These are phyloP conservation scores for Epicauta chinensis DNA, from an alignment of 1,140 invertebrate species.

Conservation along the genomic window DNA sequence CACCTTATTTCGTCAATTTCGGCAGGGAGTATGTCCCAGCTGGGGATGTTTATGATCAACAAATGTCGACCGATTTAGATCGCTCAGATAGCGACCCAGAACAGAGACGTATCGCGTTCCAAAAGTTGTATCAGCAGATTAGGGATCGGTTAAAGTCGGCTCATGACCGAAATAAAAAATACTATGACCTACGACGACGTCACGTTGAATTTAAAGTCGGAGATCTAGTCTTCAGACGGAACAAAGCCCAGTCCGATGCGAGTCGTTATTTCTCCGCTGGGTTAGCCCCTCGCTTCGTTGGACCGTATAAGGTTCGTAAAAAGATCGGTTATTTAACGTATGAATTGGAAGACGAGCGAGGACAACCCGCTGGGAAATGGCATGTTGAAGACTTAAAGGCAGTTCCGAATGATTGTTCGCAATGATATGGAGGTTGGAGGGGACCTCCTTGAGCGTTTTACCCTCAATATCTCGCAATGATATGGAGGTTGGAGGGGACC, in stretches of 20 bases:
- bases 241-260: not conserved
- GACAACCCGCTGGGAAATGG: not conserved
- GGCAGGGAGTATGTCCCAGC: not conserved
- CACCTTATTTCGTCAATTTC: conserved; percentile 23
- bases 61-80: not conserved
- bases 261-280: not conserved
- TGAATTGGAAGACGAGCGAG: not conserved
- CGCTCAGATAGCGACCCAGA: too few relatives aligned
- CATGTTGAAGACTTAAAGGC: not conserved
- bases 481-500: not conserved
- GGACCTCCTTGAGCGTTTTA: not conserved
- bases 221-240: not conserved
- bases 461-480: too few relatives aligned
- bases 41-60: not conserved
- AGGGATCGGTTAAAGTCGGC: not conserved
- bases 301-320: conserved; percentile 6
- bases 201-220: not conserved
- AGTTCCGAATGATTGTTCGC: not conserved
- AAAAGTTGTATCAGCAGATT: not conserved
- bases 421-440: not conserved
- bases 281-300: conserved; percentile 7
- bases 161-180: not conserved
- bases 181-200: not conserved
- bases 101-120: not conserved
- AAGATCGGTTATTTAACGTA: not conserved